phyloP scores from a whole-genome alignment of 2,888 invertebrate genomes.

The Drosophila maculinotata region DNA sequence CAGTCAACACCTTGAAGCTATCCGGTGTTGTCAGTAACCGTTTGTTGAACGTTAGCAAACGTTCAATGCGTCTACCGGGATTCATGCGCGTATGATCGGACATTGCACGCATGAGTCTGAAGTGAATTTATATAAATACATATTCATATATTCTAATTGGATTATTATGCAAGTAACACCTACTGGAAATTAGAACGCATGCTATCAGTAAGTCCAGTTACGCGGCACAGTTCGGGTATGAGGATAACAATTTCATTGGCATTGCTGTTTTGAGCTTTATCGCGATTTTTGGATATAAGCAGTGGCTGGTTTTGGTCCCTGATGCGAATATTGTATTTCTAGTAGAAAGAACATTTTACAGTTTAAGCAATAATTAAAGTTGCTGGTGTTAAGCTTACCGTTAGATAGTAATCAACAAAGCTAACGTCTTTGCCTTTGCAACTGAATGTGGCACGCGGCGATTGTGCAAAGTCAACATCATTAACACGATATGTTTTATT shows the following conservation, averaged over 20 bases:
- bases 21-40: constrained; percentile 87
- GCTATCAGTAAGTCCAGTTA: constrained; percentile 92
- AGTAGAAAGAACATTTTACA: constrained; percentile 24
- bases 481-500: constrained; percentile 88
- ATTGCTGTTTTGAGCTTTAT: constrained; percentile 89
- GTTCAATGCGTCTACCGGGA: constrained; percentile 89
- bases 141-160: neutral
- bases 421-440: constrained; percentile 87
- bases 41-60: constrained; percentile 89
- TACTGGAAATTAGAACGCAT: constrained; percentile 88
- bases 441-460: constrained; percentile 88
- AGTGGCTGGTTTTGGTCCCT: constrained; percentile 90
- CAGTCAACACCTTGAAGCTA: constrained; percentile 87
- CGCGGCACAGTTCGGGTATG: constrained; percentile 93
- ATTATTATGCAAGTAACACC: constrained; percentile 83
- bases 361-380: neutral
- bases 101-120: constrained; percentile 88
- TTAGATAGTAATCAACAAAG: constrained; percentile 89
- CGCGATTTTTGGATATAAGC: constrained; percentile 89
- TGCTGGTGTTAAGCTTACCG: constrained; percentile 83
- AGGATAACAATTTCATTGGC: constrained; percentile 89
- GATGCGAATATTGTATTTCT: constrained; percentile 90
- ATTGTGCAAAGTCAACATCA: constrained; percentile 89
- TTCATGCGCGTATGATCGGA: constrained; percentile 91
- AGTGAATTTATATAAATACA: neutral